Evolutionary conservation across 2,113 vertebrate genomes (phyloP), one percentile per base, ranked within the genome.

Genomic region (Nycticryphes semicollaris): DNA sequence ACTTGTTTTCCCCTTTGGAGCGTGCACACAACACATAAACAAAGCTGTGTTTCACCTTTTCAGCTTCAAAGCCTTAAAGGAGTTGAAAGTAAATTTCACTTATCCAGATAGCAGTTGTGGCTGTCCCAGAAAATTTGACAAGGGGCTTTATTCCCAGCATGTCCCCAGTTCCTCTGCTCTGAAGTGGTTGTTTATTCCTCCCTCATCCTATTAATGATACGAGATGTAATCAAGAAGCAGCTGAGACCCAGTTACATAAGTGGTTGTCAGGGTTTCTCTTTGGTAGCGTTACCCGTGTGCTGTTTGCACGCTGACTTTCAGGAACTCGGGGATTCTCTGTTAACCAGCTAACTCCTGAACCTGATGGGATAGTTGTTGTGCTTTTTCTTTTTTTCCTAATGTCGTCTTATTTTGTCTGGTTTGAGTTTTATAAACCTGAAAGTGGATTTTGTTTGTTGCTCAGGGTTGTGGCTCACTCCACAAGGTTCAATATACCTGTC

Each of bases 151-250:
- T 89, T 89, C 60, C 48, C 0, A 0, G 30, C 19, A 2, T 43
- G 39, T 83, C 57, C 73, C 31, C n/a, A 39, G 28, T 53, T 92
- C 10, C 50, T 90, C 66, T 70, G 31, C 33, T 84, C 33, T 83
- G 63, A 72, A 88, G 54, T 35, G 39, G 33, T 92, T 95, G 79
- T 92, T 96, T 95, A 87, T 90, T 89, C 80, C 43, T 90, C 70
- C 39, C 0, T 6, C 28, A 50, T 87, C 73, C 84, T 84, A 91
- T 85, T 87, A 93, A 81, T 80, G 93, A 73, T 79, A 84, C 0
- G 41, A 94, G 91, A 93, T 87, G 85, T 82, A 90, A 96, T 96
- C 76, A 82, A 72, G 93, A 93, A 84, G 84, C 84, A 95, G 89
- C 91, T 77, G 95, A 91, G 89, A 77, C 84, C 45, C 1, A 1